Evolutionary conservation across 2,797 vertebrate species (phyloP).

Genomic region (Schizopygopsis malacanthus): DNA sequence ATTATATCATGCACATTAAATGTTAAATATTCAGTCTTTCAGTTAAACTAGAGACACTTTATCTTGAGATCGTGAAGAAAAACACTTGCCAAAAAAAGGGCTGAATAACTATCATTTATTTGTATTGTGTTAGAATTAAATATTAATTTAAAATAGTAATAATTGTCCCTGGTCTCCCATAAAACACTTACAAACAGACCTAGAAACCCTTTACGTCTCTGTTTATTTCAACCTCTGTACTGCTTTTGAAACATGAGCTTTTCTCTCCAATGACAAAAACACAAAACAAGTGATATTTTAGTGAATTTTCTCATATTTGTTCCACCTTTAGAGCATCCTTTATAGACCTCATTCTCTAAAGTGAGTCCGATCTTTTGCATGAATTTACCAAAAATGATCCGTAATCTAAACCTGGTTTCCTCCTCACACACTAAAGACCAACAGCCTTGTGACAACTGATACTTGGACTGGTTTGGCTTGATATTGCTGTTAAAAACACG

Average conservation of each 20-base stretch:
- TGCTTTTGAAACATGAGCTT: not conserved
- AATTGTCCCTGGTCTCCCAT: not conserved
- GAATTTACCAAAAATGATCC: not conserved
- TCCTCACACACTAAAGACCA: not conserved
- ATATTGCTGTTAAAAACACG: slow-evolving; percentile 61
- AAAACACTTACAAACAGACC: not conserved
- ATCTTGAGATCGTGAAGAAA: not conserved
- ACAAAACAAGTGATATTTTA: not conserved
- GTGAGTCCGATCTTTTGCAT: no score
- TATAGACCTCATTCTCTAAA: not conserved
- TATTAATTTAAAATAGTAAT: not conserved
- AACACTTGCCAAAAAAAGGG: not conserved
- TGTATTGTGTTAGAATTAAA: not conserved
- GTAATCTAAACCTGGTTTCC: slow-evolving; percentile 47
- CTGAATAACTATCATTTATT: not conserved
- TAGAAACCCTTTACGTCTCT: not conserved
- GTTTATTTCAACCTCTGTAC: not conserved
- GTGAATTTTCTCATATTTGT: not conserved
- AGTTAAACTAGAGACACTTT: not conserved
- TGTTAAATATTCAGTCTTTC: not conserved
- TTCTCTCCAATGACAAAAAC: not conserved
- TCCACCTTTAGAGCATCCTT: not conserved
- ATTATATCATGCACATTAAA: not conserved
- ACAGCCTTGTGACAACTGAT: slow-evolving; percentile 3
- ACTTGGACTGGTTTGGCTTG: slow-evolving; percentile 49